phyloP scores from a whole-genome alignment of 2,888 invertebrate genomes.

The Drosophila rubida region DNA sequence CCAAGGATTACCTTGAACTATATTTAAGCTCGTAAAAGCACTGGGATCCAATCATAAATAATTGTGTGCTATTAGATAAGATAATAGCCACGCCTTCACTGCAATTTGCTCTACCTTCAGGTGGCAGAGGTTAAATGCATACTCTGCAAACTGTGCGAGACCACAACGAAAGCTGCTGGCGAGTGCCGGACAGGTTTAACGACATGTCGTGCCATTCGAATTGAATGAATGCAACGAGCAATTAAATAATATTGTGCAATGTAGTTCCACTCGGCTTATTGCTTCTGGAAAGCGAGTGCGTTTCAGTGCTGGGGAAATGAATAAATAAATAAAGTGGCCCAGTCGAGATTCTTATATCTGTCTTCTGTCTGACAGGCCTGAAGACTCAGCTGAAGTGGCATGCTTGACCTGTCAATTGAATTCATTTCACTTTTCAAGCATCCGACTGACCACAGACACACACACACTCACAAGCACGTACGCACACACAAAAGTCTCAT shows the following conservation, averaged over 20 bases:
- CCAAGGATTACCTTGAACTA: neutral
- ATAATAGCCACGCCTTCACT: conserved; percentile 1
- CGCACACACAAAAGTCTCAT: conserved; percentile 32
- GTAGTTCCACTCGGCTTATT: neutral
- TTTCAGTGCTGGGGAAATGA: neutral
- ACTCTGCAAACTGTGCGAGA: neutral
- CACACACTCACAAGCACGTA: neutral
- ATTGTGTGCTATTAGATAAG: conserved; percentile 27
- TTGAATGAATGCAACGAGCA: neutral
- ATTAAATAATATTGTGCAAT: conserved; percentile 17
- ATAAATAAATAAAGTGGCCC: conserved; percentile 2
- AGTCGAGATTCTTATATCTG: neutral
- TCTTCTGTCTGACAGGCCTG: neutral
- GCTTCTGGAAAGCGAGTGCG: neutral
- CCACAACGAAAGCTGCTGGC: neutral
- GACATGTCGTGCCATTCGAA: conserved; percentile 6
- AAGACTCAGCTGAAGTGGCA: neutral
- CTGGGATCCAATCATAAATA: conserved; percentile 7
- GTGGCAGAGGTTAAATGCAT: conserved; percentile 6
- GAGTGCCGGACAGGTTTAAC: neutral
- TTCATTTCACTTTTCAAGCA: conserved; percentile 17
- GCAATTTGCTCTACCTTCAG: neutral
- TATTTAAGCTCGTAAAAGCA: neutral
- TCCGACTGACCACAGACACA: neutral
- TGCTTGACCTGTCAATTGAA: conserved; percentile 25